Conservation (phyloP, 2,888 invertebrate genomes). For the Agrotis exclamationis region DNA sequence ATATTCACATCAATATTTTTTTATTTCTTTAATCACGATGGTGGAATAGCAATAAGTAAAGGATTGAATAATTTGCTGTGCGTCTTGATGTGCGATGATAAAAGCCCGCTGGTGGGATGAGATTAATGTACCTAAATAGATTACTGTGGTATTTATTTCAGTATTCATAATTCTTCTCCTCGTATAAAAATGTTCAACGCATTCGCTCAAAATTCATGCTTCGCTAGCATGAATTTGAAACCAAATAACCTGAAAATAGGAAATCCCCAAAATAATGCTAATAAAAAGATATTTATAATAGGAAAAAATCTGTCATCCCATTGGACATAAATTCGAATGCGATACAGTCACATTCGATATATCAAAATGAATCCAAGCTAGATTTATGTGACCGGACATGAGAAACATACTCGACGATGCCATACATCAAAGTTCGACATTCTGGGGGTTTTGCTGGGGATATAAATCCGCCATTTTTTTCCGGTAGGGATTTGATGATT, state of each 20-base stretch:
- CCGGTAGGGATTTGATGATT: no score
- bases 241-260: neutral
- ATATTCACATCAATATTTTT: no score
- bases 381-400: conserved; percentile 40
- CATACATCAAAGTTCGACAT: conserved; percentile 33
- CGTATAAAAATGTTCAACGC: neutral
- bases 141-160: no score
- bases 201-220: neutral
- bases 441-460: neutral
- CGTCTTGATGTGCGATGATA: no score
- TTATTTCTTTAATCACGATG: no score
- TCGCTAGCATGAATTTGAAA: no score
- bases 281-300: neutral
- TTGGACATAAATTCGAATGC: conserved; percentile 33
- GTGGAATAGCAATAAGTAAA: no score
- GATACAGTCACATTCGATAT: conserved; percentile 14
- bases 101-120: no score
- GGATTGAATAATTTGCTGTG: no score
- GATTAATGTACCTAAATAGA: no score
- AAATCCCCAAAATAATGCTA: neutral
- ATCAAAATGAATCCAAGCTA: conserved; percentile 28
- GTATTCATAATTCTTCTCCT: neutral
- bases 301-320: neutral
- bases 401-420: conserved; percentile 3
- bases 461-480: neutral